Conservation (phyloP, 1,140 invertebrate species). For the Lordiphosa mommai region DNA sequence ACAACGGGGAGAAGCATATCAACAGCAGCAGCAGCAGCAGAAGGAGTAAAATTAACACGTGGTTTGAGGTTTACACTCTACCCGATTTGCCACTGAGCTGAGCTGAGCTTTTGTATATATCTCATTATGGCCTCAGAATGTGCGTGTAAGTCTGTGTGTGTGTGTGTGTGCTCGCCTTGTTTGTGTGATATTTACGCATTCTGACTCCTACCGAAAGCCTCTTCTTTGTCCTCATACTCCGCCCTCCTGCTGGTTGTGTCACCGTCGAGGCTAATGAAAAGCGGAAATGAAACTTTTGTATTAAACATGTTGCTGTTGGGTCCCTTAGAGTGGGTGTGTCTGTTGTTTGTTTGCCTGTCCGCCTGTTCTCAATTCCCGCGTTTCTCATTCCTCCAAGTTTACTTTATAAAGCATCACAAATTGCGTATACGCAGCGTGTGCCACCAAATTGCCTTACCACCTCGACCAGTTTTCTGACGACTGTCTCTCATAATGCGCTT, state of each 20-base stretch:
- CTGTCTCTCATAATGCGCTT: slow-evolving; percentile 53
- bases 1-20: not conserved
- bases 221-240: not conserved
- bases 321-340: slow-evolving; percentile 39
- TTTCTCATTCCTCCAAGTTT: slow-evolving; percentile 47
- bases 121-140: slow-evolving; percentile 69
- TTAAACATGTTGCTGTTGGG: slow-evolving; percentile 52
- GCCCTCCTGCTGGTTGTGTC: slow-evolving; percentile 45
- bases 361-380: slow-evolving; percentile 4
- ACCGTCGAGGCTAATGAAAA: slow-evolving; percentile 75
- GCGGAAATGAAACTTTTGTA: slow-evolving; percentile 78
- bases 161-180: slow-evolving; percentile 22
- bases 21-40: slow-evolving; percentile 30
- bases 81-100: slow-evolving; percentile 64
- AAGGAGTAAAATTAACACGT: slow-evolving; percentile 74
- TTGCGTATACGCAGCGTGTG: slow-evolving; percentile 72
- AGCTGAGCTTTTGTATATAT: slow-evolving; percentile 67
- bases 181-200: slow-evolving; percentile 70
- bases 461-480: slow-evolving; percentile 15
- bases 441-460: slow-evolving; percentile 55
- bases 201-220: slow-evolving; percentile 16
- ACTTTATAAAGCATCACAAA: slow-evolving; percentile 56
- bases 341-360: slow-evolving; percentile 59
- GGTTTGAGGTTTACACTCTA: slow-evolving; percentile 70
- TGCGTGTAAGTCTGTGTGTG: slow-evolving; percentile 27